Base-by-base conservation (phyloP, 1,140 invertebrate species). In the Drosophila triauraria region DNA sequence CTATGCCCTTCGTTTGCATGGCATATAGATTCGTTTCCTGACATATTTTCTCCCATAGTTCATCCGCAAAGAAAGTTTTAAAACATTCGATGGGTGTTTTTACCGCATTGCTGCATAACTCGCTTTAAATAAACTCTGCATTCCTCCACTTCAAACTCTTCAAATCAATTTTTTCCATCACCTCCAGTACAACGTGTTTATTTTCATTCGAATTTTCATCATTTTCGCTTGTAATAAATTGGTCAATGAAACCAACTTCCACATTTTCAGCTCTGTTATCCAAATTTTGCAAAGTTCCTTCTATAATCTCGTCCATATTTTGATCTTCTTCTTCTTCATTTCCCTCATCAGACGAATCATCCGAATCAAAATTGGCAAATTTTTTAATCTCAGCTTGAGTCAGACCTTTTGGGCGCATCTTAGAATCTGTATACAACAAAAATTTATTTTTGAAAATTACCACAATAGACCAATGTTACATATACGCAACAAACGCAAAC, bases 31-130 rank as follows among this genome's bases (percentile, higher is more conserved):
- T 44, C n/a, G 0, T 44, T 69, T 69, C 67, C 13, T 72, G 53
- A 64, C 69, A 64, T 72, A 72, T 63, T 72, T 72, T 72, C 27
- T 56, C 53, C 60, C 59, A 72, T 53, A 72, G 46, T 75, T 75
- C 56, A 75, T 74, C 61, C 57, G 44, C 44, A 60, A 67, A 58
- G 23, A 27, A 27, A 30, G 13, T 57, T 47, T 56, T 67, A 67
- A 67, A 58, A 50, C 54, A 50, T 40, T 48, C 46, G 15, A 44
- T 57, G 10, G 4, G 8, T 57, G n/a, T 13, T 40, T 56, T 56
- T 40, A 30, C 30, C 30, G 53, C 53, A 56, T 56, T 35, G 30
- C 25, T 56, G 30, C 53, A 56, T 56, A 30, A 35, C 38, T 40
- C 38, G 38, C 13, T 40, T 20, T 40, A 3, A 13, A 15, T 13